phyloP scores from a whole-genome alignment of 2,888 invertebrate species.

The Eupithecia centaureata region DNA sequence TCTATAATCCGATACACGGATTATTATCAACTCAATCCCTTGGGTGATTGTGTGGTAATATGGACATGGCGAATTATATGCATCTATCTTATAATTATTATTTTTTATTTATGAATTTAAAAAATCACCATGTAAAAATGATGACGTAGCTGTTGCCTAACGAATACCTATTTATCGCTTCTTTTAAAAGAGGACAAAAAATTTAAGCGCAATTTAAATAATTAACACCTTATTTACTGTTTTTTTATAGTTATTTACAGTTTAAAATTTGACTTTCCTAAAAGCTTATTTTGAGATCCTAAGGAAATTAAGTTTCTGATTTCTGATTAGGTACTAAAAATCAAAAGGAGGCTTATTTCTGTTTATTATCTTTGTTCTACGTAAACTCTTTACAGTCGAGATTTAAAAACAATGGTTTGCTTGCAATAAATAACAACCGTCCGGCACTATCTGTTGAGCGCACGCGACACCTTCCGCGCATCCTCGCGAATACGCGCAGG shows the following conservation, averaged over 20 bases:
- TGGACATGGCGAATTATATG: slow-evolving; percentile 2
- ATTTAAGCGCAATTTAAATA: too few relatives aligned
- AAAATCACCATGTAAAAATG: too few relatives aligned
- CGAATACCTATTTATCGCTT: too few relatives aligned
- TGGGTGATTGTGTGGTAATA: not conserved
- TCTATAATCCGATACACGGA: slow-evolving; percentile 50
- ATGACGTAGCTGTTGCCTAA: too few relatives aligned
- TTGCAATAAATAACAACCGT: slow-evolving; percentile 70
- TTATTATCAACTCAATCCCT: slow-evolving; percentile 31
- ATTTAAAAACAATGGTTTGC: slow-evolving; percentile 26
- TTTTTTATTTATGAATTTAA: too few relatives aligned
- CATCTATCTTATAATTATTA: too few relatives aligned
- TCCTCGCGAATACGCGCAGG: slow-evolving; percentile 70
- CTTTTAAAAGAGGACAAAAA: too few relatives aligned
- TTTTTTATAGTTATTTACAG: too few relatives aligned
- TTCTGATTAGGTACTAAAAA: not conserved
- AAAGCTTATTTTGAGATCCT: too few relatives aligned
- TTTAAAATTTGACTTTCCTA: too few relatives aligned
- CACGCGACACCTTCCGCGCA: slow-evolving; percentile 79
- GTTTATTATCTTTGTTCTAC: not conserved
- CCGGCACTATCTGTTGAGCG: slow-evolving; percentile 76
- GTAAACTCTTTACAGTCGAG: not conserved
- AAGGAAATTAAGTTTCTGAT: too few relatives aligned
- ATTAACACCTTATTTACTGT: too few relatives aligned
- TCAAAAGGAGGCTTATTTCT: not conserved